Evolutionary conservation across 2,797 vertebrate species (phyloP).

Genomic region (Sebastes diploproa): DNA sequence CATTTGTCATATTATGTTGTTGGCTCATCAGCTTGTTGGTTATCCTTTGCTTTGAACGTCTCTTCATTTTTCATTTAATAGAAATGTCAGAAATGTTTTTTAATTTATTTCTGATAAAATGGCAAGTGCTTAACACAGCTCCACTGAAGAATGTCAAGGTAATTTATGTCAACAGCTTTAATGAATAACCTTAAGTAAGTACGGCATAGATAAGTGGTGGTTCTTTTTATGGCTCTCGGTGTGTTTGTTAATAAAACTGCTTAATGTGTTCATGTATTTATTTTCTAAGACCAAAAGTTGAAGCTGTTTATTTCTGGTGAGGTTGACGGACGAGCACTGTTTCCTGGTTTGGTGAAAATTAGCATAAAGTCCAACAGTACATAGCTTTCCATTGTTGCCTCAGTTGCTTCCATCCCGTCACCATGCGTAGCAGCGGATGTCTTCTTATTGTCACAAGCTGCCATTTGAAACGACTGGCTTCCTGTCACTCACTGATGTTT

Average conservation of each 20-base stretch:
- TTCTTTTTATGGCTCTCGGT: background rate
- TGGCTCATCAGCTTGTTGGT: slow-evolving; percentile 8
- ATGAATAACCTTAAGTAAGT: background rate
- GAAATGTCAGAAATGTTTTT: background rate
- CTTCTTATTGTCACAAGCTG: slow-evolving; percentile 9
- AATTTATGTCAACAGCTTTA: slow-evolving; percentile 9
- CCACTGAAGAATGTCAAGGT: slow-evolving; percentile 14
- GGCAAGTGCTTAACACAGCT: background rate
- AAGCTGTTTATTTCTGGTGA: background rate
- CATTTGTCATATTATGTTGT: slow-evolving; percentile 24
- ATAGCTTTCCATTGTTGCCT: background rate
- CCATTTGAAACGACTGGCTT: slow-evolving; percentile 23
- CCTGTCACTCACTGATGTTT: slow-evolving; percentile 21
- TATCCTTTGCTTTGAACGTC: background rate
- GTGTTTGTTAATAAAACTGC: background rate
- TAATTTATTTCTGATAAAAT: background rate
- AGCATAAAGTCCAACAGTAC: background rate
- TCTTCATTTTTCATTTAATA: slow-evolving; percentile 17
- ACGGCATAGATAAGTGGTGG: background rate
- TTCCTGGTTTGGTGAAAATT: background rate
- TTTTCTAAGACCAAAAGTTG: background rate
- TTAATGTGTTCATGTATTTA: background rate
- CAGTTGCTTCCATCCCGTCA: background rate
- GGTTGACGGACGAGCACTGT: background rate
- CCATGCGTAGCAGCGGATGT: background rate